A percentile compares a stretch with the other conserved stretches of the same genome.
Conservation (phyloP, 2,797 vertebrate species). For the Cirrhinus molitorella region DNA sequence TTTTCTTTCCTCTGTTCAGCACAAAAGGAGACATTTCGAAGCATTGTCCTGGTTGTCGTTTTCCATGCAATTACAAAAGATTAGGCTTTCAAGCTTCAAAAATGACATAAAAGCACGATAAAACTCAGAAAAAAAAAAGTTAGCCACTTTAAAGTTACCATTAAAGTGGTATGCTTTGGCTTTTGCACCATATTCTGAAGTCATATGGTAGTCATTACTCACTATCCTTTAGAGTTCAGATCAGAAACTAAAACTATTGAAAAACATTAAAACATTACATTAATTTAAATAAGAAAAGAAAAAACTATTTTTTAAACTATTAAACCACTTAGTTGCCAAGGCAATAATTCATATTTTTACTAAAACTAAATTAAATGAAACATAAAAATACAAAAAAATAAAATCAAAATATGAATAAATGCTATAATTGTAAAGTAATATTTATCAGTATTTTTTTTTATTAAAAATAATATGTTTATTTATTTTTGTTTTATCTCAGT, state of each 20-base stretch:
- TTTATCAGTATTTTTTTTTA: too few relatives aligned
- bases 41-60: neutral
- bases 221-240: neutral
- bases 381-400: too few relatives aligned
- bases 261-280: neutral
- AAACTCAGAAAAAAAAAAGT: neutral
- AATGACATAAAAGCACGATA: neutral
- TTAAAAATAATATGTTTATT: too few relatives aligned
- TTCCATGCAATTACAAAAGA: neutral
- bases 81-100: neutral
- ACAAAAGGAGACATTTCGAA: neutral
- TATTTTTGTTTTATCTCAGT: too few relatives aligned
- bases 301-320: neutral
- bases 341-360: neutral
- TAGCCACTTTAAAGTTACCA: too few relatives aligned
- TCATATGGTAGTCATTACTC: neutral
- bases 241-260: neutral
- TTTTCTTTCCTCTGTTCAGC: constrained; percentile 1
- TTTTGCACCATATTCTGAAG: constrained; percentile 5
- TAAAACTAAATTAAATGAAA: neutral
- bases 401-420: neutral
- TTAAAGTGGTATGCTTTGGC: neutral
- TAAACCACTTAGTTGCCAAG: neutral
- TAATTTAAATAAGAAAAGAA: neutral
- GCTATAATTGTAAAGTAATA: neutral